A percentile compares a stretch with the other conserved stretches of the same genome.
These are phyloP conservation scores for Cepphus grylle DNA, from an alignment of 2,113 vertebrate species.

Conservation along the genomic window DNA sequence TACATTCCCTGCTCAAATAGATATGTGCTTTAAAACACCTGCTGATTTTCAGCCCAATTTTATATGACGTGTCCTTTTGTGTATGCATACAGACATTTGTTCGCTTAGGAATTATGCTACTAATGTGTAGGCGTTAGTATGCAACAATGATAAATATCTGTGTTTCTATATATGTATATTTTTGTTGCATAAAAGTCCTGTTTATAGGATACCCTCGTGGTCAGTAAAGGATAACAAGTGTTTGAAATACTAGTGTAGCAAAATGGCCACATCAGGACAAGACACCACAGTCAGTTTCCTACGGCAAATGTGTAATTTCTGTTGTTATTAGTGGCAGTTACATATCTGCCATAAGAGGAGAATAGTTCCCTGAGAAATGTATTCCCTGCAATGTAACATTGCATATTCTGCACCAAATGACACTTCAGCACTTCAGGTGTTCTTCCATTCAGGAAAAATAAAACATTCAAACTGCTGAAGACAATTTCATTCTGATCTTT, in stretches of 20 bases:
- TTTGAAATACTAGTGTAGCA: background rate
- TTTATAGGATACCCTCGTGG: background rate
- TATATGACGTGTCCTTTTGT: background rate
- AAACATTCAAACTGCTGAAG: constrained; percentile 5
- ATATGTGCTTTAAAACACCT: background rate
- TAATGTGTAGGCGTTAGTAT: background rate
- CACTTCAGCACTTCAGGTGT: background rate
- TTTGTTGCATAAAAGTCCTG: background rate
- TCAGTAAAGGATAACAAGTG: background rate
- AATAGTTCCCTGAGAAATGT: background rate
- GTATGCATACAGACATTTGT: background rate
- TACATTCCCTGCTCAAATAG: background rate
- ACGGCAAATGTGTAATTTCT: background rate
- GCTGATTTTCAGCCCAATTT: background rate
- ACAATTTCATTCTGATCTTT: constrained; percentile 29
- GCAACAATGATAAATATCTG: background rate
- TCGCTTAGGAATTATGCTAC: background rate
- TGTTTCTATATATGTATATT: background rate
- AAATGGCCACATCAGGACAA: background rate
- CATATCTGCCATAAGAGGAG: background rate
- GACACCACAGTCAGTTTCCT: background rate
- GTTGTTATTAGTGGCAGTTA: background rate
- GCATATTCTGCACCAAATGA: background rate
- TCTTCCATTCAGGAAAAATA: background rate
- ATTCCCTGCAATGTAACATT: background rate